phyloP scores from a whole-genome alignment of 2,888 invertebrate species.

The Eristalinus aeneus region DNA sequence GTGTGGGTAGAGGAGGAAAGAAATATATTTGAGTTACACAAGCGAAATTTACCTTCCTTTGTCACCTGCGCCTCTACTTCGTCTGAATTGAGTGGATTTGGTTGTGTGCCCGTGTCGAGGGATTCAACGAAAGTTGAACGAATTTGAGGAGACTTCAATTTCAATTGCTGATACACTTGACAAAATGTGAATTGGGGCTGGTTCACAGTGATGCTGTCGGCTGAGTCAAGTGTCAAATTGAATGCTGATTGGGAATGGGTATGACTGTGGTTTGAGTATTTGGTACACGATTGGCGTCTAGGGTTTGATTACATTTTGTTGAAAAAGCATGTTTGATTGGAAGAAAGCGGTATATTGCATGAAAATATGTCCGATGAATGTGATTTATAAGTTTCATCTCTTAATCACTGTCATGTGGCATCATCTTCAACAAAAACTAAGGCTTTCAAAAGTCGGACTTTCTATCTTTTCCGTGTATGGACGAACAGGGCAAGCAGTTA shows the following conservation, averaged over 20 bases:
- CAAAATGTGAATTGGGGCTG: conserved; percentile 4
- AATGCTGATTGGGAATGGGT: conserved; percentile 19
- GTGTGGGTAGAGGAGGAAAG: not conserved
- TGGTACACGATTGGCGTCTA: not conserved
- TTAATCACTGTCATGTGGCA: no score
- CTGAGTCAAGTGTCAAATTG: conserved; percentile 10
- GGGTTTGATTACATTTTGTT: conserved; percentile 3
- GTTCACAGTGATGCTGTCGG: conserved; percentile 30
- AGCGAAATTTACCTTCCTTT: conserved; percentile 73
- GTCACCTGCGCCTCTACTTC: conserved; percentile 74
- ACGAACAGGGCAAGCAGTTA: no score
- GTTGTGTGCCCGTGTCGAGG: conserved; percentile 18
- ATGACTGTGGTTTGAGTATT: conserved; percentile 29
- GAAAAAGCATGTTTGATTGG: no score
- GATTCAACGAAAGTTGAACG: conserved; percentile 55
- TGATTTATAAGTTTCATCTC: no score
- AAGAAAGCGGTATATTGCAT: no score
- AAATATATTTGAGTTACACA: conserved; percentile 57
- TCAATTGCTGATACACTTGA: conserved; percentile 33
- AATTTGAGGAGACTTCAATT: conserved; percentile 12
- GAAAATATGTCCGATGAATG: no score
- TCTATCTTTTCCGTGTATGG: no score
- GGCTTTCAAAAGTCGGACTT: no score
- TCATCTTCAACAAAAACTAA: no score
- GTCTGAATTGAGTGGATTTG: conserved; percentile 71